Percentiles rank a stretch among this genome's conserved stretches.
phyloP scores from a whole-genome alignment of 2,888 invertebrate genomes.

The Drosophila anceps region DNA sequence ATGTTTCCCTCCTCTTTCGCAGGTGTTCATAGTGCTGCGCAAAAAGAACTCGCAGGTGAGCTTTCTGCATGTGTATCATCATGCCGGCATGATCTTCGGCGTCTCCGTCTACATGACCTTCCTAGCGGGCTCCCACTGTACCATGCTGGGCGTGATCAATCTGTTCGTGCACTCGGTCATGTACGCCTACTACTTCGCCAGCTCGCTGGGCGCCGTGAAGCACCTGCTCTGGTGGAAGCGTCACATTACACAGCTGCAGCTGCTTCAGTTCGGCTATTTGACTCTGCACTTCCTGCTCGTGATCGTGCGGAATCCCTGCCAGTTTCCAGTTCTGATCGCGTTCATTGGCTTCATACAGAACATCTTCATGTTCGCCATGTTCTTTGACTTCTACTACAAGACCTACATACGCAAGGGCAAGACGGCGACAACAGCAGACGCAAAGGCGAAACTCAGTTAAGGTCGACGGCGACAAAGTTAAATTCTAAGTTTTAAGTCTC shows the following conservation, averaged over 20 bases:
- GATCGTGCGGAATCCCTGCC: slow-evolving; percentile 78
- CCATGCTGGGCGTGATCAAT: slow-evolving; percentile 90
- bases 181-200: slow-evolving; percentile 93
- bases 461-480: background rate
- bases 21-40: slow-evolving; percentile 91
- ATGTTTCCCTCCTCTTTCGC: slow-evolving; percentile 8
- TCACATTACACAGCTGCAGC: slow-evolving; percentile 93
- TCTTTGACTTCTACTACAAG: slow-evolving; percentile 84
- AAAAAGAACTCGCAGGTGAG: slow-evolving; percentile 93
- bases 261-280: slow-evolving; percentile 89
- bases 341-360: slow-evolving; percentile 82
- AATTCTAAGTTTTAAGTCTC: slow-evolving; percentile 39
- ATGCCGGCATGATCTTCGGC: slow-evolving; percentile 91
- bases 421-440: background rate
- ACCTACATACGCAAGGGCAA: slow-evolving; percentile 68
- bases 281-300: slow-evolving; percentile 87
- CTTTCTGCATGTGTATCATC: slow-evolving; percentile 95
- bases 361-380: slow-evolving; percentile 84
- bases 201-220: slow-evolving; percentile 90
- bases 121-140: slow-evolving; percentile 89
- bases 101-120: slow-evolving; percentile 88
- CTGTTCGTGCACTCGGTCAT: slow-evolving; percentile 92
- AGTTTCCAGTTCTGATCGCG: slow-evolving; percentile 69
- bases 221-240: slow-evolving; percentile 93
- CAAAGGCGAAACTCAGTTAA: slow-evolving; percentile 55